Evolutionary conservation across 1,140 invertebrate species (phyloP).

Genomic region (Vollenhovia emeryi): DNA sequence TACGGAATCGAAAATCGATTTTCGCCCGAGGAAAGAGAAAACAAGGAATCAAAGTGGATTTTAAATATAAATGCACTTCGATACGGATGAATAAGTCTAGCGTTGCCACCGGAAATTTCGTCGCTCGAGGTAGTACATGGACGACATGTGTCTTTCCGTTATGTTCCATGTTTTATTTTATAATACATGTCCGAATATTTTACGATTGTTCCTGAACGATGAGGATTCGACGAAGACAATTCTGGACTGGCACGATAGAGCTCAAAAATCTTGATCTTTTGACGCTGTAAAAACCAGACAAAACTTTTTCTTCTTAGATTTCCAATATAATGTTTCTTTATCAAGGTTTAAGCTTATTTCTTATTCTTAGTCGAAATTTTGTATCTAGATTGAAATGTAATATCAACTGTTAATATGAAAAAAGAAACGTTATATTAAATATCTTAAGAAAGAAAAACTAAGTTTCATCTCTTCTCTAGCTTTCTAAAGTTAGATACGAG

Average conservation of each 20-base stretch:
- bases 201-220: not conserved
- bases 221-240: not conserved
- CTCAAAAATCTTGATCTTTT: not conserved
- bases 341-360: not conserved
- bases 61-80: slow-evolving; percentile 40
- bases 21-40: slow-evolving; percentile 64
- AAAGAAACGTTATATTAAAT: not conserved
- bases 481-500: not conserved
- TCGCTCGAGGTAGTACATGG: not conserved
- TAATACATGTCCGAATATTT: not conserved
- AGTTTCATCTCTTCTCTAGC: not conserved
- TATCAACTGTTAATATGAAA: not conserved
- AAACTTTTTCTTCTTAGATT: no score
- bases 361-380: not conserved
- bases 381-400: not conserved
- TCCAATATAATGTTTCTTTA: no score
- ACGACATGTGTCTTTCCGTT: not conserved
- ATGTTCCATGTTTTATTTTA: not conserved
- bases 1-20: slow-evolving; percentile 68
- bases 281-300: no score
- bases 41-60: slow-evolving; percentile 44
- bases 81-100: not conserved
- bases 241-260: not conserved
- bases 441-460: not conserved
- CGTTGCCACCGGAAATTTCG: not conserved